Evolutionary conservation across 2,113 vertebrate genomes (phyloP).

Genomic region (Pseudopipra pipra): DNA sequence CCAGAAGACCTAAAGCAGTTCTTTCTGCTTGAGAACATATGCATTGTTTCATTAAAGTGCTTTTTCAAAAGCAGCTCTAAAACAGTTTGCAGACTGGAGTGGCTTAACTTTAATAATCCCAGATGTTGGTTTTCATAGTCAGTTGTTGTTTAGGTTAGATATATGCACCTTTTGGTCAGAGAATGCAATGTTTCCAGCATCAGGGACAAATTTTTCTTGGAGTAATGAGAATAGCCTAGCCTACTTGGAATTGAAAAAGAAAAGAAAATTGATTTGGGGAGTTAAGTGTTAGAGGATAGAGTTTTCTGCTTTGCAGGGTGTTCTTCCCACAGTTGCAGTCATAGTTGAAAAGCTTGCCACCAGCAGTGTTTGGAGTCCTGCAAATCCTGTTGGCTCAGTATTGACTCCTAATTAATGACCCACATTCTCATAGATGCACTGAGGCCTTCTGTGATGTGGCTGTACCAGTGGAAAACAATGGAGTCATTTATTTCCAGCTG

Average conservation of each 20-base stretch:
- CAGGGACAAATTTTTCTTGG: background rate
- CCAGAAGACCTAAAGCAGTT: background rate
- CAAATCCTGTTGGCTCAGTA: background rate
- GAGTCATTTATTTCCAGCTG: background rate
- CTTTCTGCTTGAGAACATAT: background rate
- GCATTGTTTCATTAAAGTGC: background rate
- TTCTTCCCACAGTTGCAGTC: background rate
- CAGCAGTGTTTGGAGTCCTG: background rate
- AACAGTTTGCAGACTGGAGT: background rate
- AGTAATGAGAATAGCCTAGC: background rate
- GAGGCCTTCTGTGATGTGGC: background rate
- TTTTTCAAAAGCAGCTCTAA: conserved; percentile 2
- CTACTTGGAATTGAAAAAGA: background rate
- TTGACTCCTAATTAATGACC: background rate
- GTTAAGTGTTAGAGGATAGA: background rate
- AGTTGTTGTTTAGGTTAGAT: background rate
- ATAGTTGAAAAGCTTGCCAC: background rate
- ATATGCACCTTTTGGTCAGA: background rate
- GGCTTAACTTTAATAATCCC: background rate
- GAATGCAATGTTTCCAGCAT: background rate
- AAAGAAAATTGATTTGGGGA: background rate
- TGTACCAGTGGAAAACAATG: conserved; percentile 13
- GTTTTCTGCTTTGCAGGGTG: background rate
- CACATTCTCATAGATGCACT: background rate
- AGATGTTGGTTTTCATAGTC: background rate